phyloP scores from a whole-genome alignment of 2,888 invertebrate genomes.

The Trichogramma evanescens region DNA sequence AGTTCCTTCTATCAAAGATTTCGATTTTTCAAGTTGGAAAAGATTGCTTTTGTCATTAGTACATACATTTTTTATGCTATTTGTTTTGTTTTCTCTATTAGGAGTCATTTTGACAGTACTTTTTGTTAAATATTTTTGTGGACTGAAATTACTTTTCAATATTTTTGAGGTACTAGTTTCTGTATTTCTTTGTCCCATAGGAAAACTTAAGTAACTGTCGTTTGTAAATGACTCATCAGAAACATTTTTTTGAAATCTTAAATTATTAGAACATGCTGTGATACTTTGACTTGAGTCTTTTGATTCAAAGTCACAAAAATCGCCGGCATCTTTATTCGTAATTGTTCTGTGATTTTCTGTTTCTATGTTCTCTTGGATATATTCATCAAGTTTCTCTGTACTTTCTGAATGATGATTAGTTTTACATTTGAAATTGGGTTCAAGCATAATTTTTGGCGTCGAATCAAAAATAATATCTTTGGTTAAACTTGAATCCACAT shows the following conservation, averaged over 20 bases:
- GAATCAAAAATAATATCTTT: no score
- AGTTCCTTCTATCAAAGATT: no score
- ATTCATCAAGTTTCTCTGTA: no score
- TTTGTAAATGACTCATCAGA: background rate
- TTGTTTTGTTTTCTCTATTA: slow-evolving; percentile 5
- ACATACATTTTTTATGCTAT: slow-evolving; percentile 3
- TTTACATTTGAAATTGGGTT: no score
- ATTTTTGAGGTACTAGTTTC: background rate
- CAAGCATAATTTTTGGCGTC: no score
- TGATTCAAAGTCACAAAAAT: background rate
- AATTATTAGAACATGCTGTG: background rate
- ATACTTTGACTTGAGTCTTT: background rate
- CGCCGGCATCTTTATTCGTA: background rate
- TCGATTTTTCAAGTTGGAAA: no score
- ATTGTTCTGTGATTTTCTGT: background rate
- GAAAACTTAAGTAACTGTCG: background rate
- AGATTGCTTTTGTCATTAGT: no score
- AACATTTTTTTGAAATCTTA: background rate
- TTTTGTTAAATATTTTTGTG: slow-evolving; percentile 6
- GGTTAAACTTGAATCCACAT: no score
- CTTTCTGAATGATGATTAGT: background rate
- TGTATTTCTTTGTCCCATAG: background rate
- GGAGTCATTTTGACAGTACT: background rate
- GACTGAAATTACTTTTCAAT: background rate
- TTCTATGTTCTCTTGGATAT: background rate